A percentile compares a stretch with the other conserved stretches of the same genome.
These are phyloP conservation scores for Phyllotis vaccarum DNA, from an alignment of 2,797 vertebrate genomes.

Conservation along the genomic window DNA sequence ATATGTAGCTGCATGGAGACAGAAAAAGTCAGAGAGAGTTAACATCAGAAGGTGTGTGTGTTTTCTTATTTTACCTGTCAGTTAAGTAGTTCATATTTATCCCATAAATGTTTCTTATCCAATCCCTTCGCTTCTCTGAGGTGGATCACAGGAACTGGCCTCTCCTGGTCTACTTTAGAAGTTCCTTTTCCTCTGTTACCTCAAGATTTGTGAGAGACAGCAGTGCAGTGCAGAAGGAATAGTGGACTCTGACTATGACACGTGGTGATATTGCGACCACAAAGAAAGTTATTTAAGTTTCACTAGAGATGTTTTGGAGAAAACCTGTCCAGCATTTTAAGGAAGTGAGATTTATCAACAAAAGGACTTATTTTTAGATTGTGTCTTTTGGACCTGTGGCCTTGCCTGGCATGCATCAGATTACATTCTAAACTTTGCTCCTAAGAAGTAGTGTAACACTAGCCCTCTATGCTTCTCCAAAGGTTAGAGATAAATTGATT, in stretches of 20 bases:
- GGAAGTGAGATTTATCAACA: conserved; percentile 37
- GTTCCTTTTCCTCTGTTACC: background rate
- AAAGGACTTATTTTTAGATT: background rate
- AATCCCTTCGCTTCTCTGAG: no score
- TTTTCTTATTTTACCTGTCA: no score
- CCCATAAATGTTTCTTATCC: no score
- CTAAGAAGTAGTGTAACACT: background rate
- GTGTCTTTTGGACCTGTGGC: background rate
- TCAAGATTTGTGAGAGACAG: conserved; percentile 3
- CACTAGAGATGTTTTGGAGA: background rate
- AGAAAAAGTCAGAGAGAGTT: no score
- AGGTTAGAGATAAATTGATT: background rate
- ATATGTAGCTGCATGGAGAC: no score
- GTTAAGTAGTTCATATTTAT: no score
- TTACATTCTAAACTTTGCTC: background rate
- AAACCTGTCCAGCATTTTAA: conserved; percentile 16
- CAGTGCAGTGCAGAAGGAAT: background rate
- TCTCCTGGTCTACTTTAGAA: no score
- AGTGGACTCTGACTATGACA: background rate
- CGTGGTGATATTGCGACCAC: background rate
- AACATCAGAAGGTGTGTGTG: no score
- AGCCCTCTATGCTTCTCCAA: background rate
- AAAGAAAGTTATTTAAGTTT: background rate
- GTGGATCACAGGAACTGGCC: no score
- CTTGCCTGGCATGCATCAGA: background rate